These are phyloP conservation scores for Vandiemenella viatica DNA, from an alignment of 2,888 invertebrate genomes.

Conservation along the genomic window DNA sequence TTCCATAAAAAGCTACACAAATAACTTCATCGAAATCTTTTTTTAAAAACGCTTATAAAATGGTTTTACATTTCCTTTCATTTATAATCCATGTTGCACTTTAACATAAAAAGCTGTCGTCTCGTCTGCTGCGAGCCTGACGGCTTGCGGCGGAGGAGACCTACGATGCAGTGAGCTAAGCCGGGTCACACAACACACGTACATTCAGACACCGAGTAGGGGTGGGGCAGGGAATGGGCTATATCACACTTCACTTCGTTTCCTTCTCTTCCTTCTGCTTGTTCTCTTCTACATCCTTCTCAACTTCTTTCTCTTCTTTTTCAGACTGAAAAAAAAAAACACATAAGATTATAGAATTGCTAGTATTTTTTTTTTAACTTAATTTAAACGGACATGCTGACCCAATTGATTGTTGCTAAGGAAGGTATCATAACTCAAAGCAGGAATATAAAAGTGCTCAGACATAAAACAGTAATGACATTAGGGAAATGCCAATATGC, in stretches of 20 bases:
- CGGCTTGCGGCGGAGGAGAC: conserved; percentile 2
- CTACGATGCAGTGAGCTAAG: conserved; percentile 8
- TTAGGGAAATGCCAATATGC: no score
- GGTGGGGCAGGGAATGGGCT: conserved; percentile 7
- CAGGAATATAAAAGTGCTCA: no score
- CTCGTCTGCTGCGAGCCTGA: conserved; percentile 1
- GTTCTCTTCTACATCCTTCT: conserved; percentile 50
- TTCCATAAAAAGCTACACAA: conserved; percentile 13
- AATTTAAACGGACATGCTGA: no score
- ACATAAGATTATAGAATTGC: conserved; percentile 4
- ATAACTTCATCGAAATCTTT: conserved; percentile 11
- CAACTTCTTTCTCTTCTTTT: conserved; percentile 52
- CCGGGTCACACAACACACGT: conserved; percentile 14
- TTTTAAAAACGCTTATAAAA: conserved; percentile 16
- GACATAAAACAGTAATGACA: no score
- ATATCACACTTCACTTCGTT: conserved; percentile 27
- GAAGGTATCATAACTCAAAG: no score
- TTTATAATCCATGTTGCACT: conserved; percentile 7
- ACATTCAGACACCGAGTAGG: conserved; percentile 14
- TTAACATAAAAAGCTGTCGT: conserved; percentile 10
- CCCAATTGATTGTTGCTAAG: no score
- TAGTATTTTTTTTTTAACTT: no score
- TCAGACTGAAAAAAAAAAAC: conserved; percentile 42
- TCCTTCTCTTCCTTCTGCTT: conserved; percentile 41
- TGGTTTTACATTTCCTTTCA: conserved; percentile 8